phyloP scores from a whole-genome alignment of 2,888 invertebrate species.

The Monoplex corrugatus region DNA sequence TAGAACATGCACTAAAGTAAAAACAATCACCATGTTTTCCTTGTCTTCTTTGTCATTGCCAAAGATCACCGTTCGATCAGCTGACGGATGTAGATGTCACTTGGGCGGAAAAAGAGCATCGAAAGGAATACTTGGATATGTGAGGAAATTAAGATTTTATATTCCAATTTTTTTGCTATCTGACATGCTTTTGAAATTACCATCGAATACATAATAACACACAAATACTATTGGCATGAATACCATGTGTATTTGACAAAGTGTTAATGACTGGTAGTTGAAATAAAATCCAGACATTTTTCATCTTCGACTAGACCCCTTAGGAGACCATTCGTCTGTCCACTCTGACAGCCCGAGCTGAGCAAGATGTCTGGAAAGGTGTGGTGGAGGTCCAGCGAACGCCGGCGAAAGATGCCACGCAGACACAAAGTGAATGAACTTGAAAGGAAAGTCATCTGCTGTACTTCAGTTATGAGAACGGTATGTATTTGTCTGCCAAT shows the following conservation, averaged over 20 bases:
- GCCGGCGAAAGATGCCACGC: constrained; percentile 80
- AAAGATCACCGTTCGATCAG: constrained; percentile 73
- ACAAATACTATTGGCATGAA: background rate
- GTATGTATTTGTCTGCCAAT: constrained; percentile 69
- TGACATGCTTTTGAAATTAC: background rate
- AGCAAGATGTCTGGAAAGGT: constrained; percentile 81
- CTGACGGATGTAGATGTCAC: constrained; percentile 78
- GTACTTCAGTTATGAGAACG: constrained; percentile 83
- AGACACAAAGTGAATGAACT: constrained; percentile 83
- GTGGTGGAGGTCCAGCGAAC: constrained; percentile 79
- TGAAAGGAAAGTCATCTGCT: constrained; percentile 83
- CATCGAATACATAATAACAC: background rate
- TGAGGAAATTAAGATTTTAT: background rate
- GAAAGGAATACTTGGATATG: constrained; percentile 55
- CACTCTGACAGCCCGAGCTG: constrained; percentile 66
- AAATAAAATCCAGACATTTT: constrained; percentile 49
- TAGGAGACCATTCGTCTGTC: constrained; percentile 53
- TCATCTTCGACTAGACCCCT: constrained; percentile 32
- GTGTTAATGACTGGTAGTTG: background rate
- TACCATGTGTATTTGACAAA: background rate
- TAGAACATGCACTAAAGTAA: constrained; percentile 16
- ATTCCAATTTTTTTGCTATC: background rate
- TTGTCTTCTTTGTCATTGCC: constrained; percentile 58
- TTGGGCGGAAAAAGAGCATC: constrained; percentile 54
- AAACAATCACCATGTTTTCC: constrained; percentile 41